Evolutionary conservation across 2,797 vertebrate genomes (phyloP).

Genomic region (Melanotaenia boesemani): DNA sequence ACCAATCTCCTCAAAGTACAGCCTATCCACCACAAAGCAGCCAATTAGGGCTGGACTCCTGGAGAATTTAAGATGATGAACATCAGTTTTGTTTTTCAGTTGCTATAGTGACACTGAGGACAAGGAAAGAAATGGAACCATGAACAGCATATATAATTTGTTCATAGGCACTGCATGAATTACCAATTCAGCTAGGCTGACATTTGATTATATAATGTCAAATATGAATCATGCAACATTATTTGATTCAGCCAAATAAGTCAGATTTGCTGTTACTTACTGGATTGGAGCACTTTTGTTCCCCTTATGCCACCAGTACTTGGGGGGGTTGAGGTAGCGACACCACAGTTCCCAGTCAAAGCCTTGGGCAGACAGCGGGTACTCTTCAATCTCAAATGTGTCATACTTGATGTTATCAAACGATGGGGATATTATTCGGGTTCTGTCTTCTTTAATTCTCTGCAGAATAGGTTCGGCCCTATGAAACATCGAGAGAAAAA

Average conservation of each 20-base stretch:
- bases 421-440: constrained; percentile 93
- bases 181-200: not conserved
- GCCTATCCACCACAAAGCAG: constrained; percentile 96
- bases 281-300: constrained; percentile 96
- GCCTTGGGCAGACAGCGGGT: constrained; percentile 94
- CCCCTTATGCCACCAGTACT: constrained; percentile 94
- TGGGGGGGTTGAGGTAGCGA: constrained; percentile 96
- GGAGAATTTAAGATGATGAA: constrained; percentile 54
- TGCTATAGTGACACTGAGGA: constrained; percentile 48
- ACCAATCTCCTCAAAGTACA: constrained; percentile 98
- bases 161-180: constrained; percentile 19
- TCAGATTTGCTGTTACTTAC: constrained; percentile 75
- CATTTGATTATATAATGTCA: constrained; percentile 12
- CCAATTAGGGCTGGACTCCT: constrained; percentile 98
- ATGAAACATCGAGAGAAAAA: constrained; percentile 45
- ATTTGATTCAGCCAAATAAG: constrained; percentile 12
- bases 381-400: constrained; percentile 97
- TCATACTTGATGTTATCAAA: constrained; percentile 99
- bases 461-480: constrained; percentile 96
- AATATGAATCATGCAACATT: not conserved
- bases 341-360: constrained; percentile 99
- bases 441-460: constrained; percentile 95
- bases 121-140: constrained; percentile 26
- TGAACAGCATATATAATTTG: constrained; percentile 21
- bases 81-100: constrained; percentile 53